Conservation (phyloP, 1,140 invertebrate genomes). For the Sweltsa coloradensis region DNA sequence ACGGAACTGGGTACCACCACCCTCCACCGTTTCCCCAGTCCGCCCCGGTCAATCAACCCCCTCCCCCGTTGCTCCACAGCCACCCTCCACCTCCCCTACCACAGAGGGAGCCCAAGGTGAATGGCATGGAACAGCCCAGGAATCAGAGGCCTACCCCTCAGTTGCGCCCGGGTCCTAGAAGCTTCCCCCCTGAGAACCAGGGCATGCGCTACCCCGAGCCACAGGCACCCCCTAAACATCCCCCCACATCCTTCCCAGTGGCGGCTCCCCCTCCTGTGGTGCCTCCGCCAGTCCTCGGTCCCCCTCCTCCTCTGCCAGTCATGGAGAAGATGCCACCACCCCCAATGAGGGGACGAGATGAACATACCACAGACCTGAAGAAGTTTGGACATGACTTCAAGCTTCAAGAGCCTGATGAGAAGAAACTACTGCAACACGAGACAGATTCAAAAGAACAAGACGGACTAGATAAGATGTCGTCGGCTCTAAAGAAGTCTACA, state of each 20-base stretch:
- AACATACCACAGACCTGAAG: conserved; percentile 39
- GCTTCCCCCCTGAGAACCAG: too few species aligned
- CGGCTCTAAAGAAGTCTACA: conserved; percentile 59
- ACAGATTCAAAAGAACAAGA: conserved; percentile 16
- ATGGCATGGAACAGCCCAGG: neutral
- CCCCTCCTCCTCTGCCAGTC: neutral
- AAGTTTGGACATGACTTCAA: conserved; percentile 46
- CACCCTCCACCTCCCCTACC: conserved; percentile 1
- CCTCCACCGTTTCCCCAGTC: conserved; percentile 7
- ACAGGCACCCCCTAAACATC: neutral
- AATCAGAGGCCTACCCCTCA: neutral
- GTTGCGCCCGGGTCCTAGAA: neutral
- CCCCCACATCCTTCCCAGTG: neutral
- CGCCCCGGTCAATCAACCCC: neutral
- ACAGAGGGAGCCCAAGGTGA: neutral
- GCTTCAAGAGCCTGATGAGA: conserved; percentile 28
- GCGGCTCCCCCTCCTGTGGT: neutral
- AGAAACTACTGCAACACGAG: conserved; percentile 20
- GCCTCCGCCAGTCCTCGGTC: neutral
- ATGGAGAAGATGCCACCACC: conserved; percentile 18
- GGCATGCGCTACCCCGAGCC: too few species aligned
- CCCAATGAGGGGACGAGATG: conserved; percentile 36
- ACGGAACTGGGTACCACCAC: conserved; percentile 7
- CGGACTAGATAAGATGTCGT: conserved; percentile 41
- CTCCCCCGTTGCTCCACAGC: neutral